Base-by-base conservation (phyloP, 2,113 vertebrate species). In the Pseudopodoces humilis region DNA sequence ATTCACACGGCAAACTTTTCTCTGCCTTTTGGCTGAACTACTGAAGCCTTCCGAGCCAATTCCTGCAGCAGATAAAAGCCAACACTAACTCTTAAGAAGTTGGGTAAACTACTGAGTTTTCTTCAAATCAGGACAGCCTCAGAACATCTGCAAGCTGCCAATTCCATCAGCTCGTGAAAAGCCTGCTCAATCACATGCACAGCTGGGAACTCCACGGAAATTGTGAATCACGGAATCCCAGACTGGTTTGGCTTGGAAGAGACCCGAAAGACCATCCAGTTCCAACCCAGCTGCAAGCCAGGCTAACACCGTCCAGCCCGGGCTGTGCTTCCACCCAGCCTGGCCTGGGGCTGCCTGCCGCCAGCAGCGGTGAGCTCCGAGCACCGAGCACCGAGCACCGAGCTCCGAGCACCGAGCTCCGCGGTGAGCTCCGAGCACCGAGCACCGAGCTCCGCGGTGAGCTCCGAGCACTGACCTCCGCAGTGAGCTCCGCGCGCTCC, bases 191-290 rank as follows among this genome's bases (percentile, higher is more conserved):
- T 28, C 76, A 39, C 44, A 44, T 0, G 4, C 62, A 33, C 30
- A 72, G 58, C 27, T 1, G 22, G 33, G 62, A 83, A 28, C 24
- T 19, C 70, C 53, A n/a, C 0, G 1, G 39, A 49, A 83, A 56
- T 0, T 3, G 6, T 2, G 5, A 4, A 9, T 9, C 24, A 14
- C 1, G 9, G 30, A 49, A 35, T 8, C 41, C 49, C 55, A 14
- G 41, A 3, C 9, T 0, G 47, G 9, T 7, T 4, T 35, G 70
- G 41, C 5, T 4, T 27, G 63, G 79, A 13, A 69, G 15, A 12
- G 23, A 44, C 44, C 27, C 7, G 0, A 43, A 8, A 28, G 9
- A 8, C 1, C 3, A 16, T 2, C 5, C 35, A 19, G 43, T 10
- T 8, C 35, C 43, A 53, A 1, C 44, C 37, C 63, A 2, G 68